These are phyloP conservation scores for Zoanthus sociatus DNA, from an alignment of 92 coral and sea anemone species.

Conservation along the genomic window DNA sequence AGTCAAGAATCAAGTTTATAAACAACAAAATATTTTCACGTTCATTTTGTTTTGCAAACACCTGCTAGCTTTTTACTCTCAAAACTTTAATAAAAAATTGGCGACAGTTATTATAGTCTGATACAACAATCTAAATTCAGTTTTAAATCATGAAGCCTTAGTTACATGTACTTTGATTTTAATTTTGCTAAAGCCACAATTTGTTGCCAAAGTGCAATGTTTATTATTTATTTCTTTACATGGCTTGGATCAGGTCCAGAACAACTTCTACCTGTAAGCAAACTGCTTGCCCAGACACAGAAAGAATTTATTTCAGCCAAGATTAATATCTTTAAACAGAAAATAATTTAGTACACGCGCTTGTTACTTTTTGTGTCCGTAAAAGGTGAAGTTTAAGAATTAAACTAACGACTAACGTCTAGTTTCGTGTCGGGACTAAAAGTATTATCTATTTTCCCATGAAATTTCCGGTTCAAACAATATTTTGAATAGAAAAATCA, in stretches of 20 bases:
- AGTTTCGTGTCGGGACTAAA: no score
- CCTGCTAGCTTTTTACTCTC: background rate
- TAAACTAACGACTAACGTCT: no score
- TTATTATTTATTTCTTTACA: background rate
- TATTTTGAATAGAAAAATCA: no score
- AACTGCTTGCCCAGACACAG: no score
- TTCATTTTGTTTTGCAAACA: slow-evolving; percentile 4
- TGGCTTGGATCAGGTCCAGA: slow-evolving; percentile 7
- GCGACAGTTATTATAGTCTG: background rate
- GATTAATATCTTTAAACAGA: no score
- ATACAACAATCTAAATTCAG: background rate
- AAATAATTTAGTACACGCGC: no score
- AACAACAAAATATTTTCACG: slow-evolving; percentile 1
- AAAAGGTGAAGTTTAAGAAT: no score
- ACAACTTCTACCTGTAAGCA: background rate
- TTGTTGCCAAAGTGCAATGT: background rate
- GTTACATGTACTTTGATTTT: background rate
- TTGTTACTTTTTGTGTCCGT: no score
- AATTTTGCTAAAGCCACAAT: background rate
- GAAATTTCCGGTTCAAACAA: no score
- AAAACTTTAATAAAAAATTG: background rate
- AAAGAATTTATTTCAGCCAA: no score
- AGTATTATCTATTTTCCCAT: no score
- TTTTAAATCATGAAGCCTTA: background rate
- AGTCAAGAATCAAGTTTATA: background rate